Conservation (phyloP, 53 echinoderm and acorn worm genomes). For the Zoroaster sp. region DNA sequence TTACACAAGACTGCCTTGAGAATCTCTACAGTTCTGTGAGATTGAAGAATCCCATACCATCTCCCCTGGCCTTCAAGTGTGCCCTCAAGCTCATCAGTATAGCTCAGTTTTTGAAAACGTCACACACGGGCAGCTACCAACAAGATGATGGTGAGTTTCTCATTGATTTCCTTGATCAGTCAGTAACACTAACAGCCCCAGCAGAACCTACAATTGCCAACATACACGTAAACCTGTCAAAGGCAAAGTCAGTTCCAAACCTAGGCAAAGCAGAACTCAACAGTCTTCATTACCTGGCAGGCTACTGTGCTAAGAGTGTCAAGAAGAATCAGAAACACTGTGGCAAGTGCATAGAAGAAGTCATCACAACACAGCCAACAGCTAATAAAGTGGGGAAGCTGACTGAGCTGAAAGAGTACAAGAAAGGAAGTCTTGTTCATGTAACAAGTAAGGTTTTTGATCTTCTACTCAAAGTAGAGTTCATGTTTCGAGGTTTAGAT, state of each 20-base stretch:
- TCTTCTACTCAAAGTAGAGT: constrained; percentile 10
- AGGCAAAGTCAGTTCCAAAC: neutral
- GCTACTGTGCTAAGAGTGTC: constrained; percentile 52
- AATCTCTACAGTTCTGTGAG: constrained; percentile 61
- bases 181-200: neutral
- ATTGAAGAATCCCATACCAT: constrained; percentile 66
- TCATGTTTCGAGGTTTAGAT: constrained; percentile 24
- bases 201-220: neutral
- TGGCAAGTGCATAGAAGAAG: constrained; percentile 7
- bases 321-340: constrained; percentile 48
- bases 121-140: constrained; percentile 48
- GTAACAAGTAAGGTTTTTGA: constrained; percentile 4
- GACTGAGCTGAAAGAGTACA: constrained; percentile 19
- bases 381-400: neutral
- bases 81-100: constrained; percentile 63
- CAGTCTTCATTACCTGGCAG: constrained; percentile 64
- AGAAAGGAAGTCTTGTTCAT: constrained; percentile 12
- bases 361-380: neutral
- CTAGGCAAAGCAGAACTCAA: constrained; percentile 21
- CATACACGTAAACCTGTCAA: neutral
- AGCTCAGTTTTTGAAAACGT: constrained; percentile 65
- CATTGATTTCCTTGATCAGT: constrained; percentile 26
- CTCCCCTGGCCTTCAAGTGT: constrained; percentile 75
- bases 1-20: constrained; percentile 75
- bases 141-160: constrained; percentile 62